A percentile compares a stretch with the other conserved stretches of the same genome.
These are phyloP conservation scores for Harpagoxenus sublaevis DNA, from an alignment of 2,888 invertebrate species.

Conservation along the genomic window DNA sequence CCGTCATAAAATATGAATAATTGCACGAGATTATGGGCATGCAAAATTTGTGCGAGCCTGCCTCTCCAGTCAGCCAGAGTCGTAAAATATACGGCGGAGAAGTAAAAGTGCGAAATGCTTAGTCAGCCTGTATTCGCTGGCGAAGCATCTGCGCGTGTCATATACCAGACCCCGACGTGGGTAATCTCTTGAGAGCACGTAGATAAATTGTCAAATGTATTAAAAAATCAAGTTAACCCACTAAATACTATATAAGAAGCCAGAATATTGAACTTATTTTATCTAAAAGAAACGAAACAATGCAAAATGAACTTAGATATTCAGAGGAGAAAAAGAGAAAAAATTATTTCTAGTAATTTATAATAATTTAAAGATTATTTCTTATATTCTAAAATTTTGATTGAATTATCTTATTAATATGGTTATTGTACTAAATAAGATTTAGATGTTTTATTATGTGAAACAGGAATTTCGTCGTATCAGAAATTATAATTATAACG, in stretches of 20 bases:
- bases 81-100: conserved; percentile 70
- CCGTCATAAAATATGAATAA: conserved; percentile 83
- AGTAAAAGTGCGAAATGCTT: conserved; percentile 67
- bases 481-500: not conserved
- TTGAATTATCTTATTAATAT: not conserved
- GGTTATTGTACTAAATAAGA: not conserved
- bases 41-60: conserved; percentile 74
- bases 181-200: not conserved
- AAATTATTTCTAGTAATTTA: not conserved
- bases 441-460: not conserved
- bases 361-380: not conserved
- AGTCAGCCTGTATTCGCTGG: conserved; percentile 38
- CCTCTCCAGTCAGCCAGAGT: conserved; percentile 46
- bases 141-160: conserved; percentile 47
- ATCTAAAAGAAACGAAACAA: not conserved
- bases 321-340: not conserved
- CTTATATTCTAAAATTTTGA: too few species aligned
- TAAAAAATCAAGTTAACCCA: not conserved
- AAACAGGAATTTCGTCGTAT: conserved; percentile 1
- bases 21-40: conserved; percentile 78
- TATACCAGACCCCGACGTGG: conserved; percentile 18
- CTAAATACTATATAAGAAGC: not conserved
- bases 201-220: not conserved
- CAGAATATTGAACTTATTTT: not conserved
- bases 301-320: not conserved